Evolutionary conservation across 2,797 vertebrate species (phyloP), one percentile per base, ranked within the genome.

Genomic region (Harpagifer antarcticus): DNA sequence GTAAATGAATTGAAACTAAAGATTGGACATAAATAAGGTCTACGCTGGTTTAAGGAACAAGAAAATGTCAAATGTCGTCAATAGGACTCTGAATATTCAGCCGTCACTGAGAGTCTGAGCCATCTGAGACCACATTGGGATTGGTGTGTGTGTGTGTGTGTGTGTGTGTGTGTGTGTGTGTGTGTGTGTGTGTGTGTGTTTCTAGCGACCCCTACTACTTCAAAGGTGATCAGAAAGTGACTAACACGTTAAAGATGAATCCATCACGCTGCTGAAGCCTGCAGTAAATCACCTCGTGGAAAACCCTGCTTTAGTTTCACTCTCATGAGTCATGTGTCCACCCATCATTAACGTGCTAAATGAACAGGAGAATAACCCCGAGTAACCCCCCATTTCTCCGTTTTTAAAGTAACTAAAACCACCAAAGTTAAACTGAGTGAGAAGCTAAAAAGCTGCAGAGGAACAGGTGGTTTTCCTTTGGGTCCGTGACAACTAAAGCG

Each of bases 301-400:
- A 81, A 76, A 68, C 1, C 10, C 15, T 52, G 12, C 42, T 43
- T 50, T 19, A 0, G 48, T 19, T 54, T 27, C 7, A 14, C 66
- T 37, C 54, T 27, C 23, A 27, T 60, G 65, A 76, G 69, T 78
- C 3, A 68, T 73, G 62, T 17, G 16, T 72, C 72, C 71, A 60
- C 60, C 78, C 53, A 59, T 73, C 72, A 57, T 49, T 62, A 66
- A 66, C 54, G 43, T 33, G 57, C 13, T 64, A 14, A 27, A 69
- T 49, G 42, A 33, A 7, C 5, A 8, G 33, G 33, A 33, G 33
- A 33, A 33, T 33, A 33, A 8, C 33, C 31, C 7, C 0, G 33
- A 33, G 33, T 4, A 13, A 44, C 44, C 23, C 53, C 59, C 23
- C 2, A 20, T 13, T 14, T 52, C 60, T 60, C 13, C 13, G 7